Conservation (phyloP, 2,113 vertebrate genomes). For the Peromyscus polionotus region DNA sequence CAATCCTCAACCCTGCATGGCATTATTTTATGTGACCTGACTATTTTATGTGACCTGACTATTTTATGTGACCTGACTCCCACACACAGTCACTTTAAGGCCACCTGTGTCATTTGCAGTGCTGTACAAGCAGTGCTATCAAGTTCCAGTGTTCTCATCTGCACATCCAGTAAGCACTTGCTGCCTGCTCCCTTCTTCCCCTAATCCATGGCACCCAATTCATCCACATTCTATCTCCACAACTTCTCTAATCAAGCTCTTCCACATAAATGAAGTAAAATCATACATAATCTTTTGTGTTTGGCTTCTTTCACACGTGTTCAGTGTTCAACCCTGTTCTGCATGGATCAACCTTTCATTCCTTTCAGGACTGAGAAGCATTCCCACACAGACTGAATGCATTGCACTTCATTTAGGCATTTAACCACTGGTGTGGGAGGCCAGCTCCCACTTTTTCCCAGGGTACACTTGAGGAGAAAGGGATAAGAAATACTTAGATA, state of each 20-base stretch:
- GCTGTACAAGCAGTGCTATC: not conserved
- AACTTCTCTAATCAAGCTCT: too few species aligned
- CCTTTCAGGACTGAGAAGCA: not conserved
- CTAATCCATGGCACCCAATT: not conserved
- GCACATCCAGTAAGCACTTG: not conserved
- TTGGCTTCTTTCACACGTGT: not conserved
- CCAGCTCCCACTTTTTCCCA: too few species aligned
- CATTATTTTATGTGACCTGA: not conserved
- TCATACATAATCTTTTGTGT: not conserved
- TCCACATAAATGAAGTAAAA: rapidly evolving
- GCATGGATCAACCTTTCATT: not conserved
- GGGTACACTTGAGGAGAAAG: too few species aligned
- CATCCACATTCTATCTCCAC: not conserved
- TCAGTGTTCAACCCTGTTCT: not conserved
- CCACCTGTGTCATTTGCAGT: not conserved
- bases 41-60: not conserved
- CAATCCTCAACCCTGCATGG: not conserved
- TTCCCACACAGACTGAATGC: not conserved
- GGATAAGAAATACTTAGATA: too few species aligned
- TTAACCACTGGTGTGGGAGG: not conserved
- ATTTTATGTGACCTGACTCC: not conserved
- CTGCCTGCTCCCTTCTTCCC: too few species aligned
- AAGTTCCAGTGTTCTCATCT: not conserved
- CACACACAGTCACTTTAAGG: not conserved
- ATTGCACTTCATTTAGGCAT: not conserved